Percentiles rank a stretch among this genome's conserved stretches.
These are phyloP conservation scores for Guaruba guarouba DNA, from an alignment of 2,113 vertebrate genomes.

Conservation along the genomic window DNA sequence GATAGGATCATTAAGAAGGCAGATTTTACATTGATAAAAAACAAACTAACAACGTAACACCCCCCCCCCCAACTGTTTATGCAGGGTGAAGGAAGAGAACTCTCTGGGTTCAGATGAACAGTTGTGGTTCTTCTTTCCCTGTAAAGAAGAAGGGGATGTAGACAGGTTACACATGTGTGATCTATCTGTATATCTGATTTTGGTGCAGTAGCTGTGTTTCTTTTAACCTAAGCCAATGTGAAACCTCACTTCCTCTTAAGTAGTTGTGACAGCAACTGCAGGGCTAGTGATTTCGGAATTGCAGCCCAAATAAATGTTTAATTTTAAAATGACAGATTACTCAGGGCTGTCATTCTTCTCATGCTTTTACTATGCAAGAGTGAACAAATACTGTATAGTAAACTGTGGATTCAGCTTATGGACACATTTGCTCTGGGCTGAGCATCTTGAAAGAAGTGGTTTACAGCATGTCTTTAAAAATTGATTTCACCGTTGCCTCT, in stretches of 20 bases:
- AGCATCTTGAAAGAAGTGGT: conserved; percentile 41
- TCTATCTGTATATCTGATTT: neutral
- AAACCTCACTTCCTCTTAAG: neutral
- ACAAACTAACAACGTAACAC: neutral
- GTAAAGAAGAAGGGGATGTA: neutral
- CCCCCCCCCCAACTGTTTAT: neutral
- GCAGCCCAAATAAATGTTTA: conserved; percentile 55
- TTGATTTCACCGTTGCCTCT: conserved; percentile 57
- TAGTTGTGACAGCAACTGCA: conserved; percentile 45
- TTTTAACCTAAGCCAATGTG: neutral
- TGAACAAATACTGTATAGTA: conserved; percentile 5
- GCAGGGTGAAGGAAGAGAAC: neutral
- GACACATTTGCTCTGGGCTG: conserved; percentile 34
- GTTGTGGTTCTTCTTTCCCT: neutral
- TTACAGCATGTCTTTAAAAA: conserved; percentile 62
- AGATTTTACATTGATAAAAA: neutral
- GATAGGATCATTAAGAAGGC: neutral
- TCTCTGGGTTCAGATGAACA: neutral
- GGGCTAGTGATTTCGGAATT: conserved; percentile 31
- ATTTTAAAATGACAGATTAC: conserved; percentile 43
- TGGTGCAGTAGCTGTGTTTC: neutral
- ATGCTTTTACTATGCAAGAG: conserved; percentile 30
- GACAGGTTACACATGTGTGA: neutral
- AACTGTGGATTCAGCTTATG: neutral
- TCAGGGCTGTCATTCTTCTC: conserved; percentile 9